phyloP scores from a whole-genome alignment of 2,888 invertebrate genomes.

The Leptothorax acervorum region DNA sequence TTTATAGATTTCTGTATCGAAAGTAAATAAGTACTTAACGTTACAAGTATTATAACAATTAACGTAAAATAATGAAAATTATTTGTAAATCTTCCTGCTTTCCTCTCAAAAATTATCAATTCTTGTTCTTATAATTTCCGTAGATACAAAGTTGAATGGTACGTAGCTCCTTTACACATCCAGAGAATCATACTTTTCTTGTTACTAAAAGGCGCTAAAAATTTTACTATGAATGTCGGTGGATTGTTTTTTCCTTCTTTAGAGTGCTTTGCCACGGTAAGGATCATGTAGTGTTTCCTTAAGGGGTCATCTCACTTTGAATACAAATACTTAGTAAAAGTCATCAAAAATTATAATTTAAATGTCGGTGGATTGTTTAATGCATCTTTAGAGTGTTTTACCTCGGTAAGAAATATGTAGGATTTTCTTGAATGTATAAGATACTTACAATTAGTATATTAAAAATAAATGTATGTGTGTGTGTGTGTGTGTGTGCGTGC shows the following conservation, averaged over 20 bases:
- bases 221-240: not conserved
- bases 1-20: not conserved
- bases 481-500: no score
- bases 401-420: no score
- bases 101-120: not conserved
- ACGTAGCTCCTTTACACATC: not conserved
- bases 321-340: no score
- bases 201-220: not conserved
- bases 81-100: not conserved
- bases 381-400: no score
- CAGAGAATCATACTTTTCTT: constrained; percentile 5
- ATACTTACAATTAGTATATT: no score
- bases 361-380: no score
- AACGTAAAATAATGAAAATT: not conserved
- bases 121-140: not conserved
- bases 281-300: not conserved
- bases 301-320: no score
- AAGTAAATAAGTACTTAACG: not conserved
- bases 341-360: no score
- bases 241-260: not conserved
- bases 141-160: constrained; percentile 13
- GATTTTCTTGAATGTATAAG: no score
- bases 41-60: not conserved
- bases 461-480: no score
- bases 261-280: not conserved